Evolutionary conservation across 2,888 invertebrate species (phyloP).

Genomic region (Drosophila limbata): DNA sequence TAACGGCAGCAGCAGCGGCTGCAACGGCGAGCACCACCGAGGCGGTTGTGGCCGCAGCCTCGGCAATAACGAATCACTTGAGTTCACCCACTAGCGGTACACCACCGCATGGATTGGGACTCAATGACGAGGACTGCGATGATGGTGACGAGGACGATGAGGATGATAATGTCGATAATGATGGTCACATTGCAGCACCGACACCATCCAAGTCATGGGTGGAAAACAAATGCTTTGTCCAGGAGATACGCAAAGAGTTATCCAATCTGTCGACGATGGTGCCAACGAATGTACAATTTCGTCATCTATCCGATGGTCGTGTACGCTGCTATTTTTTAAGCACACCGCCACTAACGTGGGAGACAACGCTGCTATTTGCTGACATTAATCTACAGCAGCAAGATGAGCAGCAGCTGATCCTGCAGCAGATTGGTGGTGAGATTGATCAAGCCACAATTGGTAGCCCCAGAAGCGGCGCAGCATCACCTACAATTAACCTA

Average conservation of each 20-base stretch:
- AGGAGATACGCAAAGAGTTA: constrained; percentile 92
- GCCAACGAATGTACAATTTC: constrained; percentile 93
- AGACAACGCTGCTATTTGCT: constrained; percentile 94
- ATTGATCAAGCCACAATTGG: constrained; percentile 24
- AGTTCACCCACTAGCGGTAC: constrained; percentile 83
- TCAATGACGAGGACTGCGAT: constrained; percentile 74
- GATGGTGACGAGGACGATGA: constrained; percentile 77
- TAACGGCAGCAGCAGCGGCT: constrained; percentile 82
- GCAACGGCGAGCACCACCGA: constrained; percentile 82
- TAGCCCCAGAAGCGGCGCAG: constrained; percentile 52
- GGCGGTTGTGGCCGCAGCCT: constrained; percentile 81
- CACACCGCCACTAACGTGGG: constrained; percentile 94
- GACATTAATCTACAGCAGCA: constrained; percentile 88
- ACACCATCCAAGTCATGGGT: constrained; percentile 89
- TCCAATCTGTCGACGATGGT: constrained; percentile 92
- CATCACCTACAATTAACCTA: constrained; percentile 51
- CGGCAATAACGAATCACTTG: constrained; percentile 82
- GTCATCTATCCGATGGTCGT: constrained; percentile 91
- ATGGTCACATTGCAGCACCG: constrained; percentile 75
- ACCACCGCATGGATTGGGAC: constrained; percentile 75
- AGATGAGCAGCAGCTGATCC: constrained; percentile 71
- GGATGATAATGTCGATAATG: constrained; percentile 75
- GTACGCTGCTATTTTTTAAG: constrained; percentile 95
- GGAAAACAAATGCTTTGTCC: constrained; percentile 92
- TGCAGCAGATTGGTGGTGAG: constrained; percentile 45